Evolutionary conservation across 1,140 invertebrate genomes (phyloP).

Genomic region (Mizuhopecten yessoensis): DNA sequence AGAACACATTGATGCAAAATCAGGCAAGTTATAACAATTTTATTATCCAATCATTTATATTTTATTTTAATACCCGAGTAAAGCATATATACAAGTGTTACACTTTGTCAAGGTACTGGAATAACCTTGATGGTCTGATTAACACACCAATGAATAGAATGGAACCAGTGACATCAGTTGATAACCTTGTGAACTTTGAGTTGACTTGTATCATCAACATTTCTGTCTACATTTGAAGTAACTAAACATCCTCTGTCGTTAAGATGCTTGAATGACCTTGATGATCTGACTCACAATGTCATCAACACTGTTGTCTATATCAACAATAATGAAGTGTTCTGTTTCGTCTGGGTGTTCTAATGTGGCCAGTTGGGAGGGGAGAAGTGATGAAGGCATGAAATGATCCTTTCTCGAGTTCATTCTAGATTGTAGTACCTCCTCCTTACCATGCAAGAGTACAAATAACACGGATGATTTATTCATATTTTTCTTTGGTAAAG

Average conservation of each 20-base stretch:
- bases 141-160: too few relatives aligned
- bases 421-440: slow-evolving; percentile 56
- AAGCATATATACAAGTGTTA: too few relatives aligned
- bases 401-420: slow-evolving; percentile 66
- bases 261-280: background rate
- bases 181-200: too few relatives aligned
- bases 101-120: too few relatives aligned
- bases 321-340: slow-evolving; percentile 62
- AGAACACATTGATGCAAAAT: too few relatives aligned
- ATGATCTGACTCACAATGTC: slow-evolving; percentile 58
- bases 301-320: slow-evolving; percentile 56
- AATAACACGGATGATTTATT: slow-evolving; percentile 51
- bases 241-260: background rate
- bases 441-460: slow-evolving; percentile 67
- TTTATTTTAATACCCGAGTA: too few relatives aligned
- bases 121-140: too few relatives aligned
- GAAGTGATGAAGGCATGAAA: slow-evolving; percentile 72
- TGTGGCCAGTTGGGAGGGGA: slow-evolving; percentile 70
- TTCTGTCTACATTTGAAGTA: too few relatives aligned
- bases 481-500: background rate
- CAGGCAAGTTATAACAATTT: too few relatives aligned
- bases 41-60: too few relatives aligned
- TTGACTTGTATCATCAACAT: too few relatives aligned
- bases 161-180: too few relatives aligned
- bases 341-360: slow-evolving; percentile 66